phyloP scores from a whole-genome alignment of 1,140 invertebrate species.

The Drosophila grimshawi region DNA sequence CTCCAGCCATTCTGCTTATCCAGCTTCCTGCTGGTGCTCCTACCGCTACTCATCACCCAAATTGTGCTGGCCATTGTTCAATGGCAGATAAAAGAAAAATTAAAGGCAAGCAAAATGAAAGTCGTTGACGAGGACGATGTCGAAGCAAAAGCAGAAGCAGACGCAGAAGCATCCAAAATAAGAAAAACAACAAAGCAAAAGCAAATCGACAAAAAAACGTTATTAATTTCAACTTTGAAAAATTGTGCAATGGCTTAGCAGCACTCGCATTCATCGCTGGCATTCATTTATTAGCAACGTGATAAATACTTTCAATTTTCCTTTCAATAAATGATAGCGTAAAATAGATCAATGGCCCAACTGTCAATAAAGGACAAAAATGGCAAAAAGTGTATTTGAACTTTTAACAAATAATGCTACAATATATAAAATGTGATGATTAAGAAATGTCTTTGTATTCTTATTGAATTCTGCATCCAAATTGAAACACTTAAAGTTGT shows the following conservation, averaged over 20 bases:
- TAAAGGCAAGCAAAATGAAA: constrained; percentile 79
- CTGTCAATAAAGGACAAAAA: constrained; percentile 36
- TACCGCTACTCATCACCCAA: constrained; percentile 50
- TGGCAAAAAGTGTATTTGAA: constrained; percentile 17
- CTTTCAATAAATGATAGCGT: constrained; percentile 79
- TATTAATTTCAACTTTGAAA: constrained; percentile 82
- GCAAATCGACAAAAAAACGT: constrained; percentile 52
- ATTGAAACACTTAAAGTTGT: too few relatives aligned
- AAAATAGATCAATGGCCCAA: constrained; percentile 72
- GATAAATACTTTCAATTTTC: constrained; percentile 83
- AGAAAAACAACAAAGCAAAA: constrained; percentile 13
- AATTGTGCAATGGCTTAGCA: constrained; percentile 76
- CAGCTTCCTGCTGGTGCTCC: not conserved
- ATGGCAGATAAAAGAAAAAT: constrained; percentile 83
- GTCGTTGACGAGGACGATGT: constrained; percentile 29
- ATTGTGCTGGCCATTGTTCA: constrained; percentile 79
- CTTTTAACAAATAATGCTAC: constrained; percentile 21
- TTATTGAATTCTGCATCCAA: too few relatives aligned
- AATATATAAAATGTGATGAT: constrained; percentile 6
- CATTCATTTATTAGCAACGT: constrained; percentile 81
- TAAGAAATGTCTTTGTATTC: not conserved
- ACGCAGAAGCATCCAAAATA: not conserved
- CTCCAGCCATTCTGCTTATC: constrained; percentile 3
- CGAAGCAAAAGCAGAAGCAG: constrained; percentile 4
- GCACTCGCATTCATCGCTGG: constrained; percentile 49